Evolutionary conservation across 2,113 vertebrate genomes (phyloP).

Genomic region (Dromaius novaehollandiae): DNA sequence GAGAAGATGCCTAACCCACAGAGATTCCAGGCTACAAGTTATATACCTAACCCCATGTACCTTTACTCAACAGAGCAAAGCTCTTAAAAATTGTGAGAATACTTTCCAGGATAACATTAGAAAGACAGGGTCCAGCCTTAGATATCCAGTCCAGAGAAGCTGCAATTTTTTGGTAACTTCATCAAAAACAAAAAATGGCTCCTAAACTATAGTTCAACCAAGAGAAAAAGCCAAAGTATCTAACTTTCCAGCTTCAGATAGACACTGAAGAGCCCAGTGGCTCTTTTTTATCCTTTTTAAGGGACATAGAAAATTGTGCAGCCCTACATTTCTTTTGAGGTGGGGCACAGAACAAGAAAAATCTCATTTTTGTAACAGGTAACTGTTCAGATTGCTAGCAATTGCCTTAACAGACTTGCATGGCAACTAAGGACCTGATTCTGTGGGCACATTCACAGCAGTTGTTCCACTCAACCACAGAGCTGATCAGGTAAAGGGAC

Average conservation of each 20-base stretch:
- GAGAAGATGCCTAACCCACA: not conserved
- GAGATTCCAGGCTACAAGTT: accelerated
- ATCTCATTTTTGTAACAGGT: not conserved
- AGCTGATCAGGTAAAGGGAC: not conserved
- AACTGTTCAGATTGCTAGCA: not conserved
- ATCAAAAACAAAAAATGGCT: not conserved
- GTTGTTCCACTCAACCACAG: not conserved
- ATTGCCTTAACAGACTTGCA: not conserved
- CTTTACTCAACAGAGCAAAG: accelerated
- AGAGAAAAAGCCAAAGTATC: not conserved
- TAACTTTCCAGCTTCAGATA: not conserved
- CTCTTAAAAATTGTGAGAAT: not conserved
- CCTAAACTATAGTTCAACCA: not conserved
- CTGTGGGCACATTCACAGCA: not conserved
- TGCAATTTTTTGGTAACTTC: not conserved
- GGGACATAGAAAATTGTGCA: not conserved
- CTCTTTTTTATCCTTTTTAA: not conserved
- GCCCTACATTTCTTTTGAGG: not conserved
- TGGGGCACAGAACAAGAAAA: not conserved
- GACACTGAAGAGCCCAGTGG: not conserved
- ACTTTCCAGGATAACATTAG: not conserved
- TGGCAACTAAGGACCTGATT: not conserved
- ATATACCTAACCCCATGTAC: accelerated
- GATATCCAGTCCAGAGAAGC: not conserved
- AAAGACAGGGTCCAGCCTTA: not conserved